These are phyloP conservation scores for Eupeodes luniger DNA, from an alignment of 2,888 invertebrate genomes.

Conservation along the genomic window DNA sequence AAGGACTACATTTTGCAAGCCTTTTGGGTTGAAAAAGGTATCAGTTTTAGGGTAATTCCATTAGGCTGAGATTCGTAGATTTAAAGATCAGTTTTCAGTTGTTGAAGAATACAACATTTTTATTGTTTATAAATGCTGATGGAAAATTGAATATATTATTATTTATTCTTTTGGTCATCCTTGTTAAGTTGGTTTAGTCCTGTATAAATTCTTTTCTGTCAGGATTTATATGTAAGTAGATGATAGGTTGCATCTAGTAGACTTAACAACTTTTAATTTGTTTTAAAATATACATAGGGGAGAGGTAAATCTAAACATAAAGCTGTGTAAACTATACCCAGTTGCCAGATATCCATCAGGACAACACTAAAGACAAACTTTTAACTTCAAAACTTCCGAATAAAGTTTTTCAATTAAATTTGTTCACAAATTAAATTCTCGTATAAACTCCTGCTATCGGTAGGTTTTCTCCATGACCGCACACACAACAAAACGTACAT, in stretches of 20 bases:
- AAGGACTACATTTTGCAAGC: constrained; percentile 42
- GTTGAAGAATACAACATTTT: constrained; percentile 23
- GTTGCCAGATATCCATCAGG: no score
- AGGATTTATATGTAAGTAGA: not conserved
- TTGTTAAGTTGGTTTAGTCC: not conserved
- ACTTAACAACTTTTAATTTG: constrained; percentile 45
- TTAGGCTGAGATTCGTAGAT: constrained; percentile 55
- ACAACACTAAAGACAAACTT: constrained; percentile 53
- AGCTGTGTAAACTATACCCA: no score
- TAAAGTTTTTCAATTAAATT: constrained; percentile 75
- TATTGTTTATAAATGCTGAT: constrained; percentile 49
- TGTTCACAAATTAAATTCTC: constrained; percentile 68
- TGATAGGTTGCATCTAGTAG: constrained; percentile 54
- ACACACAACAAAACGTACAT: no score
- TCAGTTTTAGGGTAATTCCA: constrained; percentile 10
- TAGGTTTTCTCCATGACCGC: no score
- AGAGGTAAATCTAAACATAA: no score
- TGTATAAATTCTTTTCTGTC: not conserved
- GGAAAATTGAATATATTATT: no score
- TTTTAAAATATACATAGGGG: no score
- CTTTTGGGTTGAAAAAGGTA: not conserved
- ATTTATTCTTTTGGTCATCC: not conserved
- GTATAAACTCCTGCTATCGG: no score
- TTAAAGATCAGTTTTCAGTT: constrained; percentile 55
- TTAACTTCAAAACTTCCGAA: constrained; percentile 67